These are phyloP conservation scores for Leptodactylus fuscus DNA, from an alignment of 2,113 vertebrate species.

Conservation along the genomic window DNA sequence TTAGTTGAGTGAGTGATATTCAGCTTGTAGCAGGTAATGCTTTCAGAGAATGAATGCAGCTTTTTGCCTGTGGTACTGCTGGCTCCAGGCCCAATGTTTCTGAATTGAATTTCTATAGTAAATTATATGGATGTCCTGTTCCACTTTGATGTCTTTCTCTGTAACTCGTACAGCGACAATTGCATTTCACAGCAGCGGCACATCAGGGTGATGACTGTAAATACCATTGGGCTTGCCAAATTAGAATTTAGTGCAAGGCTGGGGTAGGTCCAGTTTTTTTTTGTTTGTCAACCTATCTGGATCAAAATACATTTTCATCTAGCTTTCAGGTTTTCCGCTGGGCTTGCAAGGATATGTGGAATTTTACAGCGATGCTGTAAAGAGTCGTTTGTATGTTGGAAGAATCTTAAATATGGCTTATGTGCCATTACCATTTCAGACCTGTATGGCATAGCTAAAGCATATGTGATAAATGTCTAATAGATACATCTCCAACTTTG, in stretches of 20 bases:
- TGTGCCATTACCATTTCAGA: too few relatives aligned
- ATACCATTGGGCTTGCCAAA: slow-evolving; percentile 27
- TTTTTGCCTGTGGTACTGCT: slow-evolving; percentile 37
- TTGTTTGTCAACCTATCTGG: slow-evolving; percentile 6
- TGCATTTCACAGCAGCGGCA: slow-evolving; percentile 38
- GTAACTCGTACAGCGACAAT: slow-evolving; percentile 36
- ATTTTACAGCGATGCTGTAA: not conserved
- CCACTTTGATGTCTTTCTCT: slow-evolving; percentile 43
- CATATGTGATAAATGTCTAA: too few relatives aligned
- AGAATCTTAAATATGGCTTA: not conserved
- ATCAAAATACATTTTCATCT: slow-evolving; percentile 6
- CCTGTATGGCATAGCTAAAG: too few relatives aligned
- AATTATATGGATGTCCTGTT: slow-evolving; percentile 41
- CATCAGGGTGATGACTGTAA: slow-evolving; percentile 15
- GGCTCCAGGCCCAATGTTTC: slow-evolving; percentile 41
- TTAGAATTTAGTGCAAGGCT: slow-evolving; percentile 11
- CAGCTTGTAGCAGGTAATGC: slow-evolving; percentile 38
- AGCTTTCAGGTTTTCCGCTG: not conserved
- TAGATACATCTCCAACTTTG: too few relatives aligned
- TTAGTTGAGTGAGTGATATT: slow-evolving; percentile 24
- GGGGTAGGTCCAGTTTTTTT: slow-evolving; percentile 12
- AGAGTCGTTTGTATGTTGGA: not conserved
- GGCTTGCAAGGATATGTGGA: not conserved
- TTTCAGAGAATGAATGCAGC: slow-evolving; percentile 7
- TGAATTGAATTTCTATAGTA: slow-evolving; percentile 47